Evolutionary conservation across 2,888 invertebrate genomes (phyloP), one percentile per base, ranked within the genome.

Genomic region (Coenonympha arcania): DNA sequence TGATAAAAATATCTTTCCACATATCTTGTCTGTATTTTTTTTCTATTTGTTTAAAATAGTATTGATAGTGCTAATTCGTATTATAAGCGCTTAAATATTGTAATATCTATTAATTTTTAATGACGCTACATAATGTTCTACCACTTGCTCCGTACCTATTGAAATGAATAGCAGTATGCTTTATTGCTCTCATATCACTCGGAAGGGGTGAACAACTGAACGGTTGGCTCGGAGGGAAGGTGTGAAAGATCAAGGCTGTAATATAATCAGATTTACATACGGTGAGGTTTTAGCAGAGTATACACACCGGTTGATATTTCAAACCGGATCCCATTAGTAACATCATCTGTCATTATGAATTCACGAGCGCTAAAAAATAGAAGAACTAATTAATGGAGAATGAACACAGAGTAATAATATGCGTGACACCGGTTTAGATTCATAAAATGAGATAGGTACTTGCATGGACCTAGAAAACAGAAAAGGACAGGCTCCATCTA

Each of bases 251-350:
- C 73, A 76, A 72, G 72, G 72, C 59, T 69, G 61, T 65, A 73
- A 69, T 65, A 68, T 65, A 69, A 67, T 62, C 57, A 60, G 65
- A 77, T 80, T 79, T 70, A 67, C 75, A 80, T 80, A 79, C 69
- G 68, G 65, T 72, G 59, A 59, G 59, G 61, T 60, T 65, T 67
- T 63, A 57, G 56, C 64, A 66, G 66, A 71, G 65, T 71, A n/a
- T n/a, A 71, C 70, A 70, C 70, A 73, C 76, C 66, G 69, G 79
- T 80, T 82, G 80, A 69, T 79, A 80, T 82, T 82, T 79, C 56
- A 50, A 79, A 79, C 81, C 73, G 73, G 78, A 55, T 58, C 48
- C 33, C 37, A 45, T 56, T 42, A 52, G 33, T 49, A 46, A 46
- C 46, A 57, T 55, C 49, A 49, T 52, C 53, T 57, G 57, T 57